These are phyloP conservation scores for Notodonta ziczac DNA, from an alignment of 2,888 invertebrate genomes.

Conservation along the genomic window DNA sequence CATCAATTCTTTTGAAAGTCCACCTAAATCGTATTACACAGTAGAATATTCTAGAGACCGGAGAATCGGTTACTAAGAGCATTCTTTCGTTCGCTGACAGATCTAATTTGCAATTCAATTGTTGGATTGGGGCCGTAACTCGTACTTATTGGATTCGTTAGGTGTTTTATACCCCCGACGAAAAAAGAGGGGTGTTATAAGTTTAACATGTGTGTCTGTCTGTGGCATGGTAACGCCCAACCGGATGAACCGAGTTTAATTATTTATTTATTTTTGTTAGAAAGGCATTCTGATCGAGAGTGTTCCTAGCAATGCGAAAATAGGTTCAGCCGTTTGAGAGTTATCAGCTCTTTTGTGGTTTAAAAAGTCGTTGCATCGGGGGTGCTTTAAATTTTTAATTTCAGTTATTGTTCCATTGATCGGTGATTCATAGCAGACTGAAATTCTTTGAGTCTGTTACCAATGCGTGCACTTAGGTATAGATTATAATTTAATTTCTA, in stretches of 20 bases:
- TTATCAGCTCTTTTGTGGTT: too few relatives aligned
- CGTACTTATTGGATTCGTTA: slow-evolving; percentile 32
- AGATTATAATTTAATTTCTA: too few relatives aligned
- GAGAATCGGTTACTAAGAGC: slow-evolving; percentile 49
- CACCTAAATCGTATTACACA: slow-evolving; percentile 42
- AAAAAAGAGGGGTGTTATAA: too few relatives aligned
- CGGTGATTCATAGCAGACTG: slow-evolving; percentile 8
- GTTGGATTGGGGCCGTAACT: slow-evolving; percentile 29
- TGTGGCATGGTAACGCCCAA: too few relatives aligned
- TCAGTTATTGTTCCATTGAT: slow-evolving; percentile 16
- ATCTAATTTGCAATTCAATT: slow-evolving; percentile 63
- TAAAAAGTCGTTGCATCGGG: too few relatives aligned
- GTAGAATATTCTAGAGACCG: slow-evolving; percentile 42
- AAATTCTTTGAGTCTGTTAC: slow-evolving; percentile 3
- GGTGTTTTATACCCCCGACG: slow-evolving; percentile 14
- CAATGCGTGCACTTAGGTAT: background rate
- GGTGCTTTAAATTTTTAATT: too few relatives aligned
- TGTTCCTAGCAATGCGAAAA: too few relatives aligned
- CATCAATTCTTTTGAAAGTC: slow-evolving; percentile 29
- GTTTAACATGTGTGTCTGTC: too few relatives aligned
- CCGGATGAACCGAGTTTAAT: too few relatives aligned
- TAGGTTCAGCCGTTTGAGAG: too few relatives aligned
- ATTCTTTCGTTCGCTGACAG: slow-evolving; percentile 59
- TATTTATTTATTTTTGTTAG: too few relatives aligned
- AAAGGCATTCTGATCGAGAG: too few relatives aligned